Conservation (phyloP, 1,140 invertebrate genomes). For the Lamellibrachia luymesi region DNA sequence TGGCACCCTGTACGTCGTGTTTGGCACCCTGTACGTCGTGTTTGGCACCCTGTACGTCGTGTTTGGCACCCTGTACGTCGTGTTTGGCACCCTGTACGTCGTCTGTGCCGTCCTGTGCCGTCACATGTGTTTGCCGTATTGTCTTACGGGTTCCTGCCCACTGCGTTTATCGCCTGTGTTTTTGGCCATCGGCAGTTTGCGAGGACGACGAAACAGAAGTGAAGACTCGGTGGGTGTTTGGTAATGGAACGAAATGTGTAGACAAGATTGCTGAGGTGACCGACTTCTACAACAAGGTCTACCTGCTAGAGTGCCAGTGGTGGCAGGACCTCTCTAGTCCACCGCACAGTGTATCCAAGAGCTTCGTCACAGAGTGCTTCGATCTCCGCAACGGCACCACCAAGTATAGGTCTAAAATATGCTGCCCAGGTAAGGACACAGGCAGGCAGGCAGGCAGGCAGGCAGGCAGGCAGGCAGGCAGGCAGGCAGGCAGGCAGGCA, state of each 20-base stretch:
- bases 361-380: slow-evolving; percentile 7
- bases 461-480: no score
- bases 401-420: background rate
- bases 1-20: no score
- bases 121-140: background rate
- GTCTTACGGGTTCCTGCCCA: background rate
- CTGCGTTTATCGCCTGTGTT: background rate
- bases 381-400: background rate
- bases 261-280: background rate
- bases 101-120: background rate
- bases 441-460: no score
- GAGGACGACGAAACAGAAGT: background rate
- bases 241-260: background rate
- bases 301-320: background rate
- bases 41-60: no score
- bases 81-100: no score
- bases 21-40: no score
- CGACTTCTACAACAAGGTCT: background rate
- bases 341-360: slow-evolving; percentile 4
- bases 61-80: no score
- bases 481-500: no score
- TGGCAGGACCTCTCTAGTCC: background rate
- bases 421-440: background rate
- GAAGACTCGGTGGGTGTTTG: background rate
- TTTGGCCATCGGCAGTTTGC: background rate